These are phyloP conservation scores for Eucera pruinosa DNA, from an alignment of 2,888 invertebrate species.

Conservation along the genomic window DNA sequence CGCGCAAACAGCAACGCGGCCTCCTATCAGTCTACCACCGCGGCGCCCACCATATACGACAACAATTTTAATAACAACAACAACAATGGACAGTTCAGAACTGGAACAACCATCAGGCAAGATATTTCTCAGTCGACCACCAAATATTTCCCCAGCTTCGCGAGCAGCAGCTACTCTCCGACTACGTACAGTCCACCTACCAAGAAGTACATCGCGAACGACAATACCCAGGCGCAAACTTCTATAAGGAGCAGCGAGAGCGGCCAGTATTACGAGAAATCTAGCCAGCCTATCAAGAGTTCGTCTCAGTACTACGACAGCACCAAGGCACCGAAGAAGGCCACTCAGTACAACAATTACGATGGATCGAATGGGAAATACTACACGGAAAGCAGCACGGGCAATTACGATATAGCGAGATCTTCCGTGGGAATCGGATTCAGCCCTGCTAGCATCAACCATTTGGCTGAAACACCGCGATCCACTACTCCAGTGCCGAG, in stretches of 20 bases:
- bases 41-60: slow-evolving; percentile 73
- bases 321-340: slow-evolving; percentile 78
- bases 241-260: slow-evolving; percentile 60
- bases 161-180: slow-evolving; percentile 84
- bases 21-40: slow-evolving; percentile 74
- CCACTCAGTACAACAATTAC: slow-evolving; percentile 76
- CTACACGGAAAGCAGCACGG: slow-evolving; percentile 77
- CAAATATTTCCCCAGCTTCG: slow-evolving; percentile 82
- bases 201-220: slow-evolving; percentile 69
- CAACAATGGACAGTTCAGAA: slow-evolving; percentile 70
- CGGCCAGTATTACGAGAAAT: slow-evolving; percentile 75
- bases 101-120: slow-evolving; percentile 79
- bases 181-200: slow-evolving; percentile 84
- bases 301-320: slow-evolving; percentile 76
- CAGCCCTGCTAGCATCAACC: slow-evolving; percentile 82
- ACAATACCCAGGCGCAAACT: slow-evolving; percentile 61
- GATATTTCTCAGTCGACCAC: slow-evolving; percentile 77
- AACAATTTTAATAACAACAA: slow-evolving; percentile 56
- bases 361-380: slow-evolving; percentile 77
- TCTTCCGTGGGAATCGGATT: slow-evolving; percentile 80
- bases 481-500: slow-evolving; percentile 80
- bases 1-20: slow-evolving; percentile 69
- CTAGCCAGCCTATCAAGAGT: slow-evolving; percentile 63
- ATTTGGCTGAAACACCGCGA: slow-evolving; percentile 80
- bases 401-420: slow-evolving; percentile 75